phyloP scores from a whole-genome alignment of 1,140 invertebrate species.

The Drosophila ercepeae region DNA sequence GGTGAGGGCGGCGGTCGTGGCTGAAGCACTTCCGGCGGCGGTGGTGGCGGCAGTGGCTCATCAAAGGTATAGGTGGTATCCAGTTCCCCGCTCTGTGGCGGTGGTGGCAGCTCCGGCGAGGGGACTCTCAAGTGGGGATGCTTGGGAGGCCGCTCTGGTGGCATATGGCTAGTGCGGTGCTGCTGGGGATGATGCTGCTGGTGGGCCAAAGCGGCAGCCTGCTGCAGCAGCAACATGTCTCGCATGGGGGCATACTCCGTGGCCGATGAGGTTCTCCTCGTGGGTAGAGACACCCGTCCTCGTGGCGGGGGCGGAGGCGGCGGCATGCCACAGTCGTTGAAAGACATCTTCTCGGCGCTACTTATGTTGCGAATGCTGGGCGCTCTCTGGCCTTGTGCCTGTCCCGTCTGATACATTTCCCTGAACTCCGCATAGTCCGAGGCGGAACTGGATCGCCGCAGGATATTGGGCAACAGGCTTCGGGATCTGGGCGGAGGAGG shows the following conservation, averaged over 20 bases:
- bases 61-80: slow-evolving; percentile 86
- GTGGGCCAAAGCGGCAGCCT: slow-evolving; percentile 72
- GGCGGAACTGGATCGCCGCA: slow-evolving; percentile 88
- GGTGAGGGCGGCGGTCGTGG: slow-evolving; percentile 63
- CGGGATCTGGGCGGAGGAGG: slow-evolving; percentile 86
- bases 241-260: slow-evolving; percentile 78
- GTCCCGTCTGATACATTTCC: slow-evolving; percentile 70
- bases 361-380: slow-evolving; percentile 76
- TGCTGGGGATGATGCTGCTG: slow-evolving; percentile 80
- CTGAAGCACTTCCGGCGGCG: slow-evolving; percentile 85
- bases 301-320: slow-evolving; percentile 83
- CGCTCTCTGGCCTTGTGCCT: slow-evolving; percentile 12
- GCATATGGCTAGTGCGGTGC: slow-evolving; percentile 82
- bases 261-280: slow-evolving; percentile 76
- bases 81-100: slow-evolving; percentile 86
- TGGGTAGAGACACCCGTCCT: slow-evolving; percentile 68
- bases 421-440: slow-evolving; percentile 87
- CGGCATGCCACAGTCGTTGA: slow-evolving; percentile 81
- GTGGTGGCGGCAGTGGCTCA: slow-evolving; percentile 90
- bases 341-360: slow-evolving; percentile 74
- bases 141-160: slow-evolving; percentile 89
- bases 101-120: slow-evolving; percentile 89
- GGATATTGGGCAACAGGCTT: slow-evolving; percentile 83
- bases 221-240: slow-evolving; percentile 73
- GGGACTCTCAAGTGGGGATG: slow-evolving; percentile 89